Evolutionary conservation across 35 echinoderm and acorn worm genomes (phyloP).

Genomic region (Heliocidaris erythrogramma): DNA sequence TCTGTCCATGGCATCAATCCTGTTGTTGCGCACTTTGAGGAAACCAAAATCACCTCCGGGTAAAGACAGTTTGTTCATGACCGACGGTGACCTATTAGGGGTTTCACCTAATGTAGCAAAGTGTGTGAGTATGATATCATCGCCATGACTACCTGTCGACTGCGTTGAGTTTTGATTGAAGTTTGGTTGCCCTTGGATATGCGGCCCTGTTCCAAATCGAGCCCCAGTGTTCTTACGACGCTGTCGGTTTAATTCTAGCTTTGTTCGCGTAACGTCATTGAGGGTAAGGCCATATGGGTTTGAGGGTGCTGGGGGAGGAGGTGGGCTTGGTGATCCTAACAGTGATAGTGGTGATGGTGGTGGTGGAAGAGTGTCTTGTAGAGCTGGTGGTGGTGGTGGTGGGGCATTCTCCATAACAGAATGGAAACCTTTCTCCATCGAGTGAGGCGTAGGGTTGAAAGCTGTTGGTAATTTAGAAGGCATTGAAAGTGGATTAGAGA

Average conservation of each 20-base stretch:
- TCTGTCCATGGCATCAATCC: not conserved
- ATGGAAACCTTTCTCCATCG: too few species aligned
- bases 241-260: not conserved
- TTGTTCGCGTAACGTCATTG: not conserved
- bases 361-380: not conserved
- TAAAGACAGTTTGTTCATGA: not conserved
- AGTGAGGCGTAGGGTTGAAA: not conserved
- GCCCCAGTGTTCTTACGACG: conserved; percentile 36
- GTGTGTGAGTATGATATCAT: not conserved
- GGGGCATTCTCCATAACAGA: not conserved
- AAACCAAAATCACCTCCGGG: not conserved
- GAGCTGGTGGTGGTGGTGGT: not conserved
- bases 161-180: not conserved
- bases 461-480: not conserved
- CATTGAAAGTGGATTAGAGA: not conserved
- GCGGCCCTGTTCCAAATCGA: not conserved
- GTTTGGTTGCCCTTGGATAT: not conserved
- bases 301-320: not conserved
- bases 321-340: not conserved
- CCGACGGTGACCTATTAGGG: not conserved
- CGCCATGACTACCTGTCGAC: not conserved
- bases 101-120: not conserved
- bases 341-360: not conserved
- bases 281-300: not conserved
- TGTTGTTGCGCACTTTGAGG: not conserved